phyloP scores from a whole-genome alignment of 53 echinoderm and acorn worm genomes.

The Pentamera pediparva region DNA sequence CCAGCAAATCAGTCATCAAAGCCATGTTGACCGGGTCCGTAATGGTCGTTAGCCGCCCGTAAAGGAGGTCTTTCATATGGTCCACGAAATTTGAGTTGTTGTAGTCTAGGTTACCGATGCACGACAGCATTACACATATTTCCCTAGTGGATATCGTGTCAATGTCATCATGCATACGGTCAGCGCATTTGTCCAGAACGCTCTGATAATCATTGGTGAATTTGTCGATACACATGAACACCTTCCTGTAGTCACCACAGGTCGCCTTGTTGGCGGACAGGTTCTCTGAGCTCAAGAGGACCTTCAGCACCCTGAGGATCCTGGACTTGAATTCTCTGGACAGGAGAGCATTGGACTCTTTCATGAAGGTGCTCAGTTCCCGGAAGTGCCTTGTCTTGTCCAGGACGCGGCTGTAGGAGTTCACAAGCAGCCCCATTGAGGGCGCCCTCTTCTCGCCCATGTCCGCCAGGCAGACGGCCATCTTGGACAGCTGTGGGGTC shows the following conservation, averaged over 20 bases:
- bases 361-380: constrained; percentile 65
- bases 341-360: constrained; percentile 42
- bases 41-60: constrained; percentile 29
- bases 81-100: not conserved
- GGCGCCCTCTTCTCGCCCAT: constrained; percentile 43
- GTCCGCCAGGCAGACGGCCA: constrained; percentile 63
- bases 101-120: constrained; percentile 28
- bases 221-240: constrained; percentile 49
- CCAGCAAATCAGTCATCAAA: constrained; percentile 46
- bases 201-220: constrained; percentile 15
- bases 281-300: constrained; percentile 27
- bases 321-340: constrained; percentile 22
- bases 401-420: constrained; percentile 44
- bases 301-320: constrained; percentile 39
- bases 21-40: constrained; percentile 48
- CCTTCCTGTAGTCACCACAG: constrained; percentile 54
- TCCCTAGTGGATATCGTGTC: constrained; percentile 35
- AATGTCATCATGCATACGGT: not conserved
- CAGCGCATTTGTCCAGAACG: constrained; percentile 33
- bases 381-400: constrained; percentile 53
- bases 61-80: not conserved
- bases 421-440: constrained; percentile 46
- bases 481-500: constrained; percentile 62
- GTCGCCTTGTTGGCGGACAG: constrained; percentile 15
- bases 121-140: constrained; percentile 40